Conservation (phyloP, 2,888 invertebrate species). For the Tetramorium bicarinatum region DNA sequence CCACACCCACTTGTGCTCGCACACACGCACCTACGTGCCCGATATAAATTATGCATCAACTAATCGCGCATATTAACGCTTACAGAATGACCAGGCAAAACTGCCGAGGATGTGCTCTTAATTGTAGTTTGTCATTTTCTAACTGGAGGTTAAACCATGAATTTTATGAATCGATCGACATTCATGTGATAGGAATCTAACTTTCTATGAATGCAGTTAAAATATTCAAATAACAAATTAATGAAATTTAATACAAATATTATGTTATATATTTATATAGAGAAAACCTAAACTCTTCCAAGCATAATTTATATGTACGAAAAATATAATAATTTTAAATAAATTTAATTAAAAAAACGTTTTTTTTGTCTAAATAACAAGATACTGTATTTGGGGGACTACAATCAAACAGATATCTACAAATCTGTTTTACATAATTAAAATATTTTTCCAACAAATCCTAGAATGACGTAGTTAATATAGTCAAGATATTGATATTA, state of each 20-base stretch:
- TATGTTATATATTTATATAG: neutral
- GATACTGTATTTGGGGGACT: neutral
- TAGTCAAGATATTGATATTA: neutral
- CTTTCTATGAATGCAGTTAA: neutral
- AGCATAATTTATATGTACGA: neutral
- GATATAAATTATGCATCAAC: slow-evolving; percentile 68
- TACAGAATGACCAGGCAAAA: slow-evolving; percentile 49
- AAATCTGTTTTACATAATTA: neutral
- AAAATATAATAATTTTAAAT: neutral
- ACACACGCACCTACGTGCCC: slow-evolving; percentile 63
- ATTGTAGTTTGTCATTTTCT: slow-evolving; percentile 31
- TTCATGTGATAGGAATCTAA: neutral
- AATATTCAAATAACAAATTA: neutral
- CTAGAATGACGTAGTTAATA: neutral
- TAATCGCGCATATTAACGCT: slow-evolving; percentile 60
- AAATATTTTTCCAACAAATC: neutral
- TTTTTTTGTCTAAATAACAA: neutral
- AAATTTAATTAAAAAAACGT: neutral
- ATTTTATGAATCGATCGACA: neutral
- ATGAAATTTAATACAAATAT: neutral
- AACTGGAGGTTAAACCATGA: neutral
- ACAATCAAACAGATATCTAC: neutral
- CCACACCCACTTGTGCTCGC: slow-evolving; percentile 69
- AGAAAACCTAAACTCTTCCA: neutral
- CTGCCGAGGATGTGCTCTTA: neutral